Conservation (phyloP, 2,113 vertebrate genomes). For the Polypterus bichir region DNA sequence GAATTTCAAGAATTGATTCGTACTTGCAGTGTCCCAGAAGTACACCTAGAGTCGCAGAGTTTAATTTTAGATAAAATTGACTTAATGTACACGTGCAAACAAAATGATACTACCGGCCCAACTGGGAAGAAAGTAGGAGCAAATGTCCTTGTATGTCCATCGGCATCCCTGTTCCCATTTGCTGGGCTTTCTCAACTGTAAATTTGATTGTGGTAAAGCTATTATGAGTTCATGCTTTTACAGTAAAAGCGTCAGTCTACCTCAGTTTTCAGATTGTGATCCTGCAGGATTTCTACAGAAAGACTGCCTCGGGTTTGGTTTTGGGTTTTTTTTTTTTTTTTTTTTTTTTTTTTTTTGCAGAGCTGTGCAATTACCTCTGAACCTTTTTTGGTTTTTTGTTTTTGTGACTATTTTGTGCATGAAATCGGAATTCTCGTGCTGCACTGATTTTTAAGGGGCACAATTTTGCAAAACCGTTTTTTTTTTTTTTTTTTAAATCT, state of each 20-base stretch:
- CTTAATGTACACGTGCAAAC: conserved; percentile 40
- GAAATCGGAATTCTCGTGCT: conserved; percentile 59
- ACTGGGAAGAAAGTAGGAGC: no score
- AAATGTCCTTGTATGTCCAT: no score
- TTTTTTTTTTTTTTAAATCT: conserved; percentile 81
- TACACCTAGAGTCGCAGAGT: no score
- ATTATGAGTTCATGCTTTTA: conserved; percentile 76
- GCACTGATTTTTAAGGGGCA: conserved; percentile 76
- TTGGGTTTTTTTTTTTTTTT: conserved; percentile 22
- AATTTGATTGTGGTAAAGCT: conserved; percentile 69
- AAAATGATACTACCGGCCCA: no score
- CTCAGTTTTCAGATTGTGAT: conserved; percentile 73
- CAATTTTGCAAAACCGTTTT: conserved; percentile 63
- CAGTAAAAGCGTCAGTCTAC: conserved; percentile 72
- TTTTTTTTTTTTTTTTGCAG: conserved; percentile 50
- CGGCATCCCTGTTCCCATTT: no score
- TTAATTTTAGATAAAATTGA: conserved; percentile 41
- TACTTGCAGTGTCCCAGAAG: no score
- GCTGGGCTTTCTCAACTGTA: conserved; percentile 45
- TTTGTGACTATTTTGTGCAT: conserved; percentile 61
- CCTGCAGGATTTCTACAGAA: conserved; percentile 51
- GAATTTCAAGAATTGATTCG: no score
- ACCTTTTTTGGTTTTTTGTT: conserved; percentile 41
- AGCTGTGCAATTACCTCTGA: conserved; percentile 71
- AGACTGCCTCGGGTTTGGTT: conserved; percentile 53